Conservation (phyloP, 2,888 invertebrate species). For the Athripsodes cinereus region DNA sequence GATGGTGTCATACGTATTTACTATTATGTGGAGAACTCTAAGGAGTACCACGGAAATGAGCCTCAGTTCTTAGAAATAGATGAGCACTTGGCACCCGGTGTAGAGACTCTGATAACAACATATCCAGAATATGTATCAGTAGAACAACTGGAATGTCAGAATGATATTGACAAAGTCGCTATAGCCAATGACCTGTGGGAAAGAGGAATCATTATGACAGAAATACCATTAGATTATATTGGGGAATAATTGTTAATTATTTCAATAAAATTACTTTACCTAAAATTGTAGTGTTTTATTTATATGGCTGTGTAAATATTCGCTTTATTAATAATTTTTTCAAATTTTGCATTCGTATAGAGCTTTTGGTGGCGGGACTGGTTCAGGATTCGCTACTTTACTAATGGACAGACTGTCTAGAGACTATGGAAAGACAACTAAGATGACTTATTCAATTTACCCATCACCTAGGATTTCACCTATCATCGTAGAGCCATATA, state of each 20-base stretch:
- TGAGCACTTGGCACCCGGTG: slow-evolving; percentile 57
- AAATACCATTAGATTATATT: slow-evolving; percentile 44
- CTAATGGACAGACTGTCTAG: slow-evolving; percentile 56
- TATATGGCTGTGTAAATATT: too few species aligned
- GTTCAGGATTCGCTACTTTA: slow-evolving; percentile 66
- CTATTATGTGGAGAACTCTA: slow-evolving; percentile 78
- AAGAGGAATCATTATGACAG: slow-evolving; percentile 71
- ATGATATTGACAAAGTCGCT: slow-evolving; percentile 58
- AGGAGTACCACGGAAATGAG: slow-evolving; percentile 79
- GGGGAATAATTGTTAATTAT: slow-evolving; percentile 8
- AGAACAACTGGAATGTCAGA: slow-evolving; percentile 61
- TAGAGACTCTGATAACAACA: slow-evolving; percentile 62
- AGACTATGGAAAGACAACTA: slow-evolving; percentile 59
- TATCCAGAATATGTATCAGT: slow-evolving; percentile 77
- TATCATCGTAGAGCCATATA: slow-evolving; percentile 73
- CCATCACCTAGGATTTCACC: slow-evolving; percentile 80
- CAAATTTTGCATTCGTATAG: slow-evolving; percentile 42
- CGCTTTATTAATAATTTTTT: neutral
- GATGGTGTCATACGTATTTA: slow-evolving; percentile 61
- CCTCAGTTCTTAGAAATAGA: slow-evolving; percentile 71
- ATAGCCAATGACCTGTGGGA: slow-evolving; percentile 75
- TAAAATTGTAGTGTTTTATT: too few species aligned
- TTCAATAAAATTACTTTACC: too few species aligned
- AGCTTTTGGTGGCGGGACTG: slow-evolving; percentile 72
- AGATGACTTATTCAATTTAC: slow-evolving; percentile 67